Percentiles rank a stretch among this genome's conserved stretches.
phyloP scores from a whole-genome alignment of 2,797 vertebrate species.

The Harpagifer antarcticus region DNA sequence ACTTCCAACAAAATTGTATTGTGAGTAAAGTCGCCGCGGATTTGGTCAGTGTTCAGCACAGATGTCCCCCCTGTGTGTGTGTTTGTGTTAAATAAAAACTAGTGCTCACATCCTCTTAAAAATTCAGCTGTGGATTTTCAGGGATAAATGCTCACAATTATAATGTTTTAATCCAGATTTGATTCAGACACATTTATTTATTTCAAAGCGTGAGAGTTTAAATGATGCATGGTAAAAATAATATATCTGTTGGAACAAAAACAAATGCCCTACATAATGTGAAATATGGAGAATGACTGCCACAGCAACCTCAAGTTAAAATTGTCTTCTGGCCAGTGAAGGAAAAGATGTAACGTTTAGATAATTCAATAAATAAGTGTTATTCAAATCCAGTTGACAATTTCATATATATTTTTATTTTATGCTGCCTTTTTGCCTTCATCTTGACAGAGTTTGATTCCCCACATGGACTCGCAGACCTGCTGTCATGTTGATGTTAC shows the following conservation, averaged over 20 bases:
- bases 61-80: slow-evolving; percentile 78
- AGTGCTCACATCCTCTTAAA: slow-evolving; percentile 82
- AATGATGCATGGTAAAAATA: slow-evolving; percentile 51
- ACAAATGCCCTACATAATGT: slow-evolving; percentile 64
- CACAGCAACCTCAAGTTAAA: slow-evolving; percentile 34
- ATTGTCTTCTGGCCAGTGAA: slow-evolving; percentile 20
- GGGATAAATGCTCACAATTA: slow-evolving; percentile 81
- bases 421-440: slow-evolving; percentile 27
- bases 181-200: slow-evolving; percentile 79
- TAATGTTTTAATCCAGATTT: slow-evolving; percentile 83
- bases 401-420: slow-evolving; percentile 7
- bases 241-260: slow-evolving; percentile 22
- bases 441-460: slow-evolving; percentile 38
- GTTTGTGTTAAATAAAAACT: slow-evolving; percentile 81
- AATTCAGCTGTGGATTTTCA: slow-evolving; percentile 78
- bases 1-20: slow-evolving; percentile 85
- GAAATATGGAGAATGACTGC: slow-evolving; percentile 38
- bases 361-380: slow-evolving; percentile 13
- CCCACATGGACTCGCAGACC: slow-evolving; percentile 51
- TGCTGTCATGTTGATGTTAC: slow-evolving; percentile 46
- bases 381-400: slow-evolving; percentile 12
- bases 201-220: slow-evolving; percentile 71
- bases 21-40: slow-evolving; percentile 77
- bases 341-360: slow-evolving; percentile 24
- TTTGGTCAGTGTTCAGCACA: slow-evolving; percentile 83